phyloP scores from a whole-genome alignment of 30 jellyfish, hydroid and myxozoan species.

The Chrysaora quinquecirrha region DNA sequence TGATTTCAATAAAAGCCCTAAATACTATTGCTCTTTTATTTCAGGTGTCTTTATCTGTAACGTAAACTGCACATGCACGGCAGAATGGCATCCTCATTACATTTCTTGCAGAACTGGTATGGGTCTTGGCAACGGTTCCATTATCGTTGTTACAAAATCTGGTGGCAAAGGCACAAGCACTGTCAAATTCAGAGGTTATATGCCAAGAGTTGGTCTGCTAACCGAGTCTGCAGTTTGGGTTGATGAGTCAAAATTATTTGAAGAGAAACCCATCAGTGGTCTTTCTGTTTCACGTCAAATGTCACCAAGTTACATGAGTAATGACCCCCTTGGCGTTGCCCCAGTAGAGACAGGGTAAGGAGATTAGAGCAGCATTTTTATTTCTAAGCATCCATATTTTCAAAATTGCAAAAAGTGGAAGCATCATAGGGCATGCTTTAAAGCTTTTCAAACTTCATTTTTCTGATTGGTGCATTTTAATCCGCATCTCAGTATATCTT shows the following conservation, averaged over 20 bases:
- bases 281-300: conserved; percentile 73
- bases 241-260: conserved; percentile 95
- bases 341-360: conserved; percentile 97
- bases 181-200: conserved; percentile 87
- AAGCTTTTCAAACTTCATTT: no score
- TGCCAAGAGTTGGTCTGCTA: conserved; percentile 96
- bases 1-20: no score
- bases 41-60: conserved; percentile 92
- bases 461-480: no score
- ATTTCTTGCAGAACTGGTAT: conserved; percentile 89
- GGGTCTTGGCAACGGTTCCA: conserved; percentile 91
- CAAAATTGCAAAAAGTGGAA: no score
- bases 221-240: conserved; percentile 99
- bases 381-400: no score
- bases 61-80: conserved; percentile 89
- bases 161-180: conserved; percentile 95
- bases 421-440: no score
- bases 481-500: no score
- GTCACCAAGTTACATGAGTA: conserved; percentile 65
- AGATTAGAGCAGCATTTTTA: neutral
- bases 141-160: conserved; percentile 86
- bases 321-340: conserved; percentile 97
- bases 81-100: conserved; percentile 92
- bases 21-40: no score
- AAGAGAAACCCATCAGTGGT: conserved; percentile 92